phyloP scores from a whole-genome alignment of 2,888 invertebrate genomes.

The Drosophila ustulata region DNA sequence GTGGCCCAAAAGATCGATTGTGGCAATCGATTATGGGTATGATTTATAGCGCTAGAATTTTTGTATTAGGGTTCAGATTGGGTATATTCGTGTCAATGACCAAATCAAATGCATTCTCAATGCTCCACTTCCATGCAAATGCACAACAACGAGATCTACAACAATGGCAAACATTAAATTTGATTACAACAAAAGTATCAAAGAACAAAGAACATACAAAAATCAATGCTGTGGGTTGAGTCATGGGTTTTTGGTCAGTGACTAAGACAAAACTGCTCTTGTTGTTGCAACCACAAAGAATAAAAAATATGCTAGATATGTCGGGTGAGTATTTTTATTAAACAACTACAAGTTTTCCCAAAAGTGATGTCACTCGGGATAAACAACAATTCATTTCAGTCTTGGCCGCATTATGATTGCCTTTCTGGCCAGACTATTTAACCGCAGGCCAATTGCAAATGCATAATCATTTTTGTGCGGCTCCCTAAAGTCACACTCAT shows the following conservation, averaged over 20 bases:
- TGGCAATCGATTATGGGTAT: constrained; percentile 74
- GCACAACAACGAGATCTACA: constrained; percentile 43
- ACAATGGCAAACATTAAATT: constrained; percentile 57
- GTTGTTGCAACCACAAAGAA: constrained; percentile 5
- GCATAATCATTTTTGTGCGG: constrained; percentile 57
- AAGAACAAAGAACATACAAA: constrained; percentile 39
- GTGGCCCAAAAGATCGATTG: constrained; percentile 68
- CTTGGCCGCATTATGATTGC: constrained; percentile 28
- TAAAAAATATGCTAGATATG: background rate
- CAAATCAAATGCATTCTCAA: constrained; percentile 64
- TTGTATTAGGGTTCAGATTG: constrained; percentile 46
- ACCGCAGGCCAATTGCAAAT: constrained; percentile 55
- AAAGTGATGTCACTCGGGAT: constrained; percentile 20
- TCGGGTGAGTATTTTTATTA: constrained; percentile 1
- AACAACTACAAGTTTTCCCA: background rate
- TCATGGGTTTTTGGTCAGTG: constrained; percentile 43
- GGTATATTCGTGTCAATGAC: constrained; percentile 76
- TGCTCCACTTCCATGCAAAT: constrained; percentile 65
- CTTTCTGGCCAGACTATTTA: constrained; percentile 6
- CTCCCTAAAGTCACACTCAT: constrained; percentile 68
- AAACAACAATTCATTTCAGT: constrained; percentile 9
- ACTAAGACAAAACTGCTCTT: constrained; percentile 32
- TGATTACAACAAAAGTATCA: constrained; percentile 56
- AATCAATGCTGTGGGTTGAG: constrained; percentile 40
- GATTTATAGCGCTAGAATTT: constrained; percentile 70